Evolutionary conservation across 2,113 vertebrate genomes (phyloP).

Genomic region (Callospermophilus lateralis): DNA sequence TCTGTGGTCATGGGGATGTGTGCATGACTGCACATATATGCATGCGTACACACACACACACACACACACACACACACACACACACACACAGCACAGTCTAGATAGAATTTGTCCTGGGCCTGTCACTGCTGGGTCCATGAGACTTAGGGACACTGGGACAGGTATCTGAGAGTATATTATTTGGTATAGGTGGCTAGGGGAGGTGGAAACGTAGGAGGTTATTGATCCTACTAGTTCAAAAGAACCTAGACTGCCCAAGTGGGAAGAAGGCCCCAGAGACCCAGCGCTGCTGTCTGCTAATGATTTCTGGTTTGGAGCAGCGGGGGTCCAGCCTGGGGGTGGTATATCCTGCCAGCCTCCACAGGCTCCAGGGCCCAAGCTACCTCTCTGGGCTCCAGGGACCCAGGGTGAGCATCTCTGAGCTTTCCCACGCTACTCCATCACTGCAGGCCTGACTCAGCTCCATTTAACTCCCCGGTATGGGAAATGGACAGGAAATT

Average conservation of each 20-base stretch:
- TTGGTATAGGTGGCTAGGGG: background rate
- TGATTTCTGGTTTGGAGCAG: constrained; percentile 15
- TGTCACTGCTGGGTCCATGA: background rate
- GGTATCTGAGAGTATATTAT: background rate
- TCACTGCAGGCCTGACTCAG: constrained; percentile 45
- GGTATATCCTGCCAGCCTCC: background rate
- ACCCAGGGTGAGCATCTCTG: background rate
- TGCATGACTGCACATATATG: background rate
- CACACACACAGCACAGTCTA: background rate
- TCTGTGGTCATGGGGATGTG: background rate
- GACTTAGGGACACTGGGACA: background rate
- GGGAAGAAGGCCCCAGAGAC: background rate
- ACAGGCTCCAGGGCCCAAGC: background rate
- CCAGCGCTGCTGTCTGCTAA: background rate
- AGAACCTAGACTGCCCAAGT: background rate
- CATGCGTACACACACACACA: no score
- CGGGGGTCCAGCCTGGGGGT: background rate
- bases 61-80: background rate
- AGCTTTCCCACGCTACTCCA: constrained; percentile 33
- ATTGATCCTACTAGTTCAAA: background rate
- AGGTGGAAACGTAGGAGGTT: background rate
- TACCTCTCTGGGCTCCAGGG: constrained; percentile 31
- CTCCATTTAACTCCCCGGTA: constrained; percentile 50
- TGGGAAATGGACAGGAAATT: constrained; percentile 73
- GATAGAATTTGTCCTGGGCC: background rate